phyloP scores from a whole-genome alignment of 1,140 invertebrate species.

The Drosophila melanogaster region Release_6_plus_ISO1_MT NC_004354.4:18253501-18254000 shows the following conservation, averaged over 20 bases:
- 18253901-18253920: conserved; percentile 42
- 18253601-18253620: conserved; percentile 7
- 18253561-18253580: background rate
- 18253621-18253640: conserved; percentile 5
- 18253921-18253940: conserved; percentile 1
- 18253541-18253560: conserved; percentile 36
- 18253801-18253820: conserved; percentile 10
- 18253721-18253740: background rate
- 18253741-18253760: conserved; percentile 68
- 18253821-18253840: conserved; percentile 9
- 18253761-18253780: conserved; percentile 61
- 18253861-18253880: conserved; percentile 23
- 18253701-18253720: too few relatives aligned
- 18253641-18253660: conserved; percentile 25
- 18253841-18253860: conserved; percentile 16
- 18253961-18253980: too few relatives aligned
- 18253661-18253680: conserved; percentile 23
- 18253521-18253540: conserved; percentile 26
- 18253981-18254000: background rate
- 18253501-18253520: conserved; percentile 10
- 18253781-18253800: conserved; percentile 19
- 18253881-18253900: conserved; percentile 55
- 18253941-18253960: background rate
- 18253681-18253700: background rate
- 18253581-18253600: conserved; percentile 8